Conservation (phyloP, 2,113 vertebrate genomes). For the Ptilorrhoa leucosticta region DNA sequence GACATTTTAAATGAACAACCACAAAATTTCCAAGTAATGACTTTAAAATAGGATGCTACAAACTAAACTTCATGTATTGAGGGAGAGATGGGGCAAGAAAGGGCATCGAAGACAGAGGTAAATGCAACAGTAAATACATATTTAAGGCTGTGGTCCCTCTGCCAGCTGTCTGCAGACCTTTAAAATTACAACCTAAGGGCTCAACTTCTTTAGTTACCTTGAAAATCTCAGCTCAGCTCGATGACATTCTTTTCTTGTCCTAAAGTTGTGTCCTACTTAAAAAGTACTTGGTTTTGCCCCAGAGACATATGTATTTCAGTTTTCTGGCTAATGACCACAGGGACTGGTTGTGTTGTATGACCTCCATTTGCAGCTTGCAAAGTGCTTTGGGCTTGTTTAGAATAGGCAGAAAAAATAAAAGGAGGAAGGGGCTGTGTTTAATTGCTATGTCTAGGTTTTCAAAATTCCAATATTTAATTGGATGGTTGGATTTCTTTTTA, state of each 20-base stretch:
- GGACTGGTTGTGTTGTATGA: constrained; percentile 21
- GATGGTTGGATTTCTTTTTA: neutral
- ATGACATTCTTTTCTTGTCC: constrained; percentile 36
- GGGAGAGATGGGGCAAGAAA: neutral
- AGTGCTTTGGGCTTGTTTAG: constrained; percentile 17
- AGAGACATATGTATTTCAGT: constrained; percentile 48
- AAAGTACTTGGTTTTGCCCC: constrained; percentile 41
- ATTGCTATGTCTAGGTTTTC: neutral
- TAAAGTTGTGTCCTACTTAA: constrained; percentile 54
- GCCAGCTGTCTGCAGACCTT: neutral
- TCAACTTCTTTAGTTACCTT: neutral
- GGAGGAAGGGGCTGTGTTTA: neutral
- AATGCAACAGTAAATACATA: neutral
- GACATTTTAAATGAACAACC: neutral
- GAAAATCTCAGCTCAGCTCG: neutral
- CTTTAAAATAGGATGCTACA: neutral
- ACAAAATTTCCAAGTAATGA: neutral
- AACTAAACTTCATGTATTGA: neutral
- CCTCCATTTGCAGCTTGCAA: neutral
- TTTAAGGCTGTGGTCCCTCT: neutral
- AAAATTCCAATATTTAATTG: constrained; percentile 17
- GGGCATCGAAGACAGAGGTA: neutral
- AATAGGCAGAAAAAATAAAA: neutral
- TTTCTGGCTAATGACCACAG: constrained; percentile 57
- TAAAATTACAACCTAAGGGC: neutral